phyloP scores from a whole-genome alignment of 2,888 invertebrate genomes.

The Agrenia bidenticulata region DNA sequence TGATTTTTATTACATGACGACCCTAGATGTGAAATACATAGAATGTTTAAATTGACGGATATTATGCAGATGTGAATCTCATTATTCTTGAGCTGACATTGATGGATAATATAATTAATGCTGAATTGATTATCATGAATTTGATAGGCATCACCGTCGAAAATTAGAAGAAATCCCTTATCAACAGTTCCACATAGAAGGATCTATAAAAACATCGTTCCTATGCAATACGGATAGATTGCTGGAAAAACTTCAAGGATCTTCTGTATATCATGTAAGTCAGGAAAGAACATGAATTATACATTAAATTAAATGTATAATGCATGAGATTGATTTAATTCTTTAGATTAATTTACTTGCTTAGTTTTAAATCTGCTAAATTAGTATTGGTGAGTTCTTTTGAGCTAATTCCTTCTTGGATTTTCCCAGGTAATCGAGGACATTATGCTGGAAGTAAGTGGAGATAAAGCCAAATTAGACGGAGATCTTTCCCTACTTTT shows the following conservation, averaged over 20 bases:
- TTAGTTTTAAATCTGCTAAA: background rate
- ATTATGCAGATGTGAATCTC: too few species aligned
- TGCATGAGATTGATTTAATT: too few species aligned
- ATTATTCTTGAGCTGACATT: too few species aligned
- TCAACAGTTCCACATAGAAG: conserved; percentile 67
- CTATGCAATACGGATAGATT: conserved; percentile 76
- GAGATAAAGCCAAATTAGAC: conserved; percentile 53
- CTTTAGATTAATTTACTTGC: background rate
- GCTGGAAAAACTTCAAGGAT: conserved; percentile 74
- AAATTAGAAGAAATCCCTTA: conserved; percentile 80
- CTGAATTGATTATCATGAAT: too few species aligned
- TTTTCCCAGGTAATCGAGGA: conserved; percentile 67
- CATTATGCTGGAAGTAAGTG: conserved; percentile 61
- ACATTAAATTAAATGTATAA: too few species aligned
- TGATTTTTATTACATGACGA: too few species aligned
- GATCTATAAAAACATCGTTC: conserved; percentile 59
- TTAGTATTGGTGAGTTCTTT: background rate
- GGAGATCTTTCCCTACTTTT: conserved; percentile 63
- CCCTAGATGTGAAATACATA: too few species aligned
- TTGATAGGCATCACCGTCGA: conserved; percentile 70
- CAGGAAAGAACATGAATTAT: too few species aligned
- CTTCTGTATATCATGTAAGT: conserved; percentile 67
- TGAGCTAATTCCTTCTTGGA: background rate
- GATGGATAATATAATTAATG: too few species aligned
- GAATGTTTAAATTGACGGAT: too few species aligned